Conservation (phyloP, 2,113 vertebrate genomes). For the Ammodytes dubius region DNA sequence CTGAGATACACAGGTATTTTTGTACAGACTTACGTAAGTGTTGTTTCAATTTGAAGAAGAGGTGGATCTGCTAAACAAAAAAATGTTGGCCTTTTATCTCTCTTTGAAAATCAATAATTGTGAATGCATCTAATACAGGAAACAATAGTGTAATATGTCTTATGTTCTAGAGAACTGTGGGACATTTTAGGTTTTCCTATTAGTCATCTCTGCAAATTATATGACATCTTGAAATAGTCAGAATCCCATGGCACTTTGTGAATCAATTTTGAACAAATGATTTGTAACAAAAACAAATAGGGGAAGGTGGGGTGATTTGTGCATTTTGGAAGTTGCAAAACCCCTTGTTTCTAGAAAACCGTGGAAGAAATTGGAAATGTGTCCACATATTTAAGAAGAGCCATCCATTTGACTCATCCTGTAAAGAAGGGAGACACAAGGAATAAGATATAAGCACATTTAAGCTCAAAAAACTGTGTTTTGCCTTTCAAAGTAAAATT, state of each 20-base stretch:
- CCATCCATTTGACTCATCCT: no score
- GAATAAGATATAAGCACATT: no score
- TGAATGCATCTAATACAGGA: neutral
- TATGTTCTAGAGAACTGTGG: neutral
- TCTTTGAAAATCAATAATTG: neutral
- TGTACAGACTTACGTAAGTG: neutral
- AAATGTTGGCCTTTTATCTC: neutral
- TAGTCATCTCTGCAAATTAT: neutral
- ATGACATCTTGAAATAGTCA: neutral
- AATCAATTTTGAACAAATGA: neutral
- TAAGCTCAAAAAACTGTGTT: no score
- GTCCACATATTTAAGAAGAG: no score
- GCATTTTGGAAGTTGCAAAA: no score
- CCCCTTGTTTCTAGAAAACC: no score
- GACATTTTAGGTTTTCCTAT: neutral
- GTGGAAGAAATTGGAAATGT: no score
- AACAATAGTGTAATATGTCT: neutral
- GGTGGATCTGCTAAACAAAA: slow-evolving; percentile 1
- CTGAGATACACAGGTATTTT: slow-evolving; percentile 41
- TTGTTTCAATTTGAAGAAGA: neutral
- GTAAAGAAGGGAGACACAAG: no score
- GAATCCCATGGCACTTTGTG: neutral
- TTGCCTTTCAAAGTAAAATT: no score
- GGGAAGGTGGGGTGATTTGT: no score
- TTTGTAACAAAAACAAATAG: no score